A percentile compares a stretch with the other conserved stretches of the same genome.
Conservation (phyloP, 2,113 vertebrate genomes). For the Mus pahari region DNA sequence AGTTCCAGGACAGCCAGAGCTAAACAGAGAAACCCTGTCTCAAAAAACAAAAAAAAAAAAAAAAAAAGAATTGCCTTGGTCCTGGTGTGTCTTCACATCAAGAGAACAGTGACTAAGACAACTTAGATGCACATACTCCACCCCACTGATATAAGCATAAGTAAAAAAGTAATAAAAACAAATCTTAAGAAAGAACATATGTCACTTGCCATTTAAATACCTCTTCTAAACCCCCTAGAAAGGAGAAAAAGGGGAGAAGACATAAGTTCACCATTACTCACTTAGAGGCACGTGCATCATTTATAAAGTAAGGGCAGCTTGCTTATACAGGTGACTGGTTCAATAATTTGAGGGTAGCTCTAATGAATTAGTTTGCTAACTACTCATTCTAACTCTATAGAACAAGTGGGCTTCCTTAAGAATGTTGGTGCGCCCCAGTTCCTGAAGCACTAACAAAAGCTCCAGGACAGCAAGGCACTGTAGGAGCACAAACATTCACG, state of each 20-base stretch:
- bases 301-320: constrained; percentile 44
- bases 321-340: constrained; percentile 49
- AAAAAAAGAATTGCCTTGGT: background rate
- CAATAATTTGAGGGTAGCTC: constrained; percentile 44
- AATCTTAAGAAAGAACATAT: background rate
- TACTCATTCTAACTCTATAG: constrained; percentile 1
- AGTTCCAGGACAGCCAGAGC: too few species aligned
- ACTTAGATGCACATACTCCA: background rate
- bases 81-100: background rate
- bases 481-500: background rate
- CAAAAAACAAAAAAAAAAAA: too few species aligned
- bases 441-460: constrained; percentile 11
- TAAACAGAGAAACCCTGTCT: too few species aligned
- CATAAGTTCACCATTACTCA: background rate
- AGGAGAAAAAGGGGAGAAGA: background rate
- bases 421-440: background rate
- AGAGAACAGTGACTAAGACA: background rate
- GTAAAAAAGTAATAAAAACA: background rate
- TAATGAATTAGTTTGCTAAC: constrained; percentile 67
- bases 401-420: constrained; percentile 26
- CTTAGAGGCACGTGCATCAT: background rate
- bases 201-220: background rate
- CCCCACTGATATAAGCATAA: background rate
- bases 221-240: background rate
- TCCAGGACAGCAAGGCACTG: background rate